Conservation (phyloP, 2,113 vertebrate genomes). For the Coregonus clupeaformis region DNA sequence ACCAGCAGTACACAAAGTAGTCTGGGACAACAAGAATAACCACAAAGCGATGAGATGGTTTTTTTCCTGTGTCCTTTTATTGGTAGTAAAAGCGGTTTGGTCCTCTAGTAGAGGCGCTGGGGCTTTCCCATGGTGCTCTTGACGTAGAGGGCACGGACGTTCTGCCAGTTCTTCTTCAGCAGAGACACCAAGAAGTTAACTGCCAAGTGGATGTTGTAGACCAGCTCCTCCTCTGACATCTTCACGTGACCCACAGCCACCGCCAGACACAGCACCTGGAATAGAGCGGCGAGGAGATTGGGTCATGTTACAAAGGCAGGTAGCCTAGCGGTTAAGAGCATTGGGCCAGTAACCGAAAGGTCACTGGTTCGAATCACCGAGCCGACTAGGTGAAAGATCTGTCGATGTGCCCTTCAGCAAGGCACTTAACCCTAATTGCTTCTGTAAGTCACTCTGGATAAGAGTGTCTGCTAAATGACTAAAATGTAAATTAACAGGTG, state of each 20-base stretch:
- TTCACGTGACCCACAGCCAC: slow-evolving; percentile 95
- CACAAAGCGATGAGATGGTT: background rate
- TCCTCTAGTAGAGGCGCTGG: slow-evolving; percentile 80
- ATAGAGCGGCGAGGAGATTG: background rate
- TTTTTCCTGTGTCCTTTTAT: slow-evolving; percentile 52
- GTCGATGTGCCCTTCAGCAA: no score
- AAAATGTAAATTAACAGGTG: no score
- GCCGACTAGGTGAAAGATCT: no score
- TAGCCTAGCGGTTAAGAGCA: no score
- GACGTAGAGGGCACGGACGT: slow-evolving; percentile 90
- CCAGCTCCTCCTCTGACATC: slow-evolving; percentile 95
- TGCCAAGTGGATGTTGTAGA: slow-evolving; percentile 96
- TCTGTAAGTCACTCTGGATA: no score
- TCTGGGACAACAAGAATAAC: background rate
- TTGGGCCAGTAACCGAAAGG: no score
- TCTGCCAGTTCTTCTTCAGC: slow-evolving; percentile 99
- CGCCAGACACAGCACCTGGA: slow-evolving; percentile 94
- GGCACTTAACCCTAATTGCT: no score
- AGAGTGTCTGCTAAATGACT: no score
- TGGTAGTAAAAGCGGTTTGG: slow-evolving; percentile 57
- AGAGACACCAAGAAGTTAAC: slow-evolving; percentile 97
- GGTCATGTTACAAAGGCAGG: no score
- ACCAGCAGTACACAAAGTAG: no score
- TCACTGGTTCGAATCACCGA: no score
- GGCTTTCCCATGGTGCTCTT: slow-evolving; percentile 99